These are phyloP conservation scores for Sardinella longiceps DNA, from an alignment of 2,797 vertebrate genomes.

Conservation along the genomic window DNA sequence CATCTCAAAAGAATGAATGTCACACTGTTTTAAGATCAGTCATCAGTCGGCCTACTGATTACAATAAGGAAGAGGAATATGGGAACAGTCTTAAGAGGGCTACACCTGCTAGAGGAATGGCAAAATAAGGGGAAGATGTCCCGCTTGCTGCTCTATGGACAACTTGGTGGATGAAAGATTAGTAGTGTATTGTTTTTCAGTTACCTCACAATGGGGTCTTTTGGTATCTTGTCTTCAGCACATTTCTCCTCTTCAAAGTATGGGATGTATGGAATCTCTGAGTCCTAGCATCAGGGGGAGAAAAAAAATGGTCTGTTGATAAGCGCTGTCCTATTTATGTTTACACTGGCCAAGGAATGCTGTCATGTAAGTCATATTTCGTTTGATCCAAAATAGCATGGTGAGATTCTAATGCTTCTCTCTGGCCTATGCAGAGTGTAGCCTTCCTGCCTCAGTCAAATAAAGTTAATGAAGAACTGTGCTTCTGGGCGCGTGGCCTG, in stretches of 20 bases:
- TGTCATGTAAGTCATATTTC: not conserved
- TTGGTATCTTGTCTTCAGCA: not conserved
- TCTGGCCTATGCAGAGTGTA: not conserved
- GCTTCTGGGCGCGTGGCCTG: slow-evolving; percentile 6
- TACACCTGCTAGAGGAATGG: no score
- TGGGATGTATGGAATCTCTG: not conserved
- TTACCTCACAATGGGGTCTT: not conserved
- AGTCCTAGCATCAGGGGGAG: not conserved
- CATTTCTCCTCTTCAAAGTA: not conserved
- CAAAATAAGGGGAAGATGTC: not conserved
- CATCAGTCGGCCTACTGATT: not conserved
- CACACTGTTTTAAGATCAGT: no score
- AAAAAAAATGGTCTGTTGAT: not conserved
- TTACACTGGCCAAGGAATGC: not conserved
- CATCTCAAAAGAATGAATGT: no score
- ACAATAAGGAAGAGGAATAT: not conserved
- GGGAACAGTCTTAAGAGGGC: not conserved
- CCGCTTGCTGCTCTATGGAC: no score
- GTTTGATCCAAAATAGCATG: not conserved
- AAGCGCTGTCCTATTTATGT: not conserved
- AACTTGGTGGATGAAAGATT: no score
- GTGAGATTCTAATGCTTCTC: not conserved
- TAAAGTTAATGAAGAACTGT: not conserved
- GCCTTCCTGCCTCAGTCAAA: not conserved
- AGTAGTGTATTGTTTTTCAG: not conserved